Evolutionary conservation across 2,888 invertebrate genomes (phyloP).

Genomic region (Mycogona germanica): DNA sequence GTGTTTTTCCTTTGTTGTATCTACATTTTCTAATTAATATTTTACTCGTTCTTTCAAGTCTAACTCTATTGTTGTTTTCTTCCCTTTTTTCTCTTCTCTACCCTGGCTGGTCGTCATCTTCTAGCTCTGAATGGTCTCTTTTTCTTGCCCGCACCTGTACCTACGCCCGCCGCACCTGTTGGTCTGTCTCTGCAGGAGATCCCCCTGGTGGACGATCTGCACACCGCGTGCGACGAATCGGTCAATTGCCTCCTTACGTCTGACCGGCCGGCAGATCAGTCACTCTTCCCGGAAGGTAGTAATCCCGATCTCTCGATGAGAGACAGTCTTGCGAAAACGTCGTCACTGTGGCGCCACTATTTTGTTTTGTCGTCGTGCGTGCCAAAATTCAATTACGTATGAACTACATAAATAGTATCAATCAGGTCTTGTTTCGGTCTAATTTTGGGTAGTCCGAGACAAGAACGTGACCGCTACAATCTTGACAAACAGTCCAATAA

Average conservation of each 20-base stretch:
- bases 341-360: too few species aligned
- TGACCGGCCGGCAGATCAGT: constrained; percentile 1
- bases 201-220: constrained; percentile 9
- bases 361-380: too few species aligned
- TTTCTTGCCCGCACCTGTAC: constrained; percentile 11
- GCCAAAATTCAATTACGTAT: too few species aligned
- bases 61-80: not conserved
- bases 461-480: too few species aligned
- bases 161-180: too few species aligned
- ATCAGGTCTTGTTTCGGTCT: too few species aligned
- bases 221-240: constrained; percentile 14
- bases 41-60: constrained; percentile 2
- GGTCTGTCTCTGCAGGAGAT: not conserved
- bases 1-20: constrained; percentile 3
- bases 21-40: constrained; percentile 8
- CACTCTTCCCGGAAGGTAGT: constrained; percentile 7
- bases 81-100: not conserved
- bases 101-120: not conserved
- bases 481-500: too few species aligned
- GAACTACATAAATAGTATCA: too few species aligned
- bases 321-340: not conserved
- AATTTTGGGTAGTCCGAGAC: too few species aligned
- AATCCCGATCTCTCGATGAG: too few species aligned
- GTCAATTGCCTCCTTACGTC: constrained; percentile 14
- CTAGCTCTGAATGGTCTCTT: constrained; percentile 14